A percentile compares a stretch with the other conserved stretches of the same genome.
phyloP scores from a whole-genome alignment of 2,888 invertebrate genomes.

The Bellardia bayeri region DNA sequence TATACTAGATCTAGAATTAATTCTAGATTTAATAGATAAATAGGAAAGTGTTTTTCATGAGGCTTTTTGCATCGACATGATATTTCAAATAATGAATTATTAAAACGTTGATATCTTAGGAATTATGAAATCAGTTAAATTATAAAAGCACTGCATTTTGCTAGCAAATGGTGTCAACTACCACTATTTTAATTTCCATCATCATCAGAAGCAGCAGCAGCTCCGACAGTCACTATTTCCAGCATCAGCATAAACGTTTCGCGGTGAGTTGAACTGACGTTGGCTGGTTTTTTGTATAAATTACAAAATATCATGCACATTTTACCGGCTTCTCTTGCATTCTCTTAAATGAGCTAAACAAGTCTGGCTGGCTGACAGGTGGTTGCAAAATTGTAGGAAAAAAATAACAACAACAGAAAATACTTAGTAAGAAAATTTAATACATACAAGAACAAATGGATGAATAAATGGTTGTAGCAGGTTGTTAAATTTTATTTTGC shows the following conservation, averaged over 20 bases:
- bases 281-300: conserved; percentile 45
- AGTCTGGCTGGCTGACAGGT: not conserved
- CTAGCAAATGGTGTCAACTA: not conserved
- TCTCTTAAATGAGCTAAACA: conserved; percentile 30
- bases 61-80: too few species aligned
- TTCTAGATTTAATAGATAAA: too few species aligned
- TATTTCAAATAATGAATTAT: not conserved
- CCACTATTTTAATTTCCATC: conserved; percentile 25
- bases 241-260: conserved; percentile 12
- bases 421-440: not conserved
- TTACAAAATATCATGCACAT: conserved; percentile 35
- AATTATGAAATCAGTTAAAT: not conserved
- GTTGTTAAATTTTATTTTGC: not conserved
- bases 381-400: not conserved
- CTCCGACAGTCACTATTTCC: not conserved
- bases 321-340: not conserved
- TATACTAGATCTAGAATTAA: too few species aligned
- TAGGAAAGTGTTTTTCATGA: too few species aligned
- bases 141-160: not conserved
- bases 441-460: conserved; percentile 29
- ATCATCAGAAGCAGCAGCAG: conserved; percentile 1
- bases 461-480: conserved; percentile 29
- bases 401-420: conserved; percentile 7
- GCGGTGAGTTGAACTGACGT: not conserved
- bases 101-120: not conserved